Conservation (phyloP, 2,113 vertebrate species). For the Oenanthe melanoleuca region DNA sequence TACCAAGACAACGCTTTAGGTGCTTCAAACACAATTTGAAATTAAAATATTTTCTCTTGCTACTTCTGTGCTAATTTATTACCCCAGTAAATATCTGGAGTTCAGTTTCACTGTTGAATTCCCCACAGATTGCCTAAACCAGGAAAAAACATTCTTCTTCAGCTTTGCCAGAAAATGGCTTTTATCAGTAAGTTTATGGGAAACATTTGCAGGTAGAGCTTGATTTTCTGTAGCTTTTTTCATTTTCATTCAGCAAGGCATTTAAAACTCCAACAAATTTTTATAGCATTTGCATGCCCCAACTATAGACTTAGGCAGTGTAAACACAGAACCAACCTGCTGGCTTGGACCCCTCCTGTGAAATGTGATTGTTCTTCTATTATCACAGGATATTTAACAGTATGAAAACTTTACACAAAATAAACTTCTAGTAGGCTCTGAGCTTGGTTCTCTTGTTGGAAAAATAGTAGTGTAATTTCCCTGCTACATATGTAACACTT, state of each 20-base stretch:
- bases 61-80: neutral
- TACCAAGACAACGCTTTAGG: neutral
- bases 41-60: neutral
- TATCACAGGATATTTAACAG: neutral
- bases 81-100: neutral
- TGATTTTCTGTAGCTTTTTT: neutral
- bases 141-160: neutral
- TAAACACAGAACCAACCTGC: neutral
- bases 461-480: neutral
- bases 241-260: neutral
- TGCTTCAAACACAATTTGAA: neutral
- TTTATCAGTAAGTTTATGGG: neutral
- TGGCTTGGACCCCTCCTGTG: neutral
- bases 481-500: neutral
- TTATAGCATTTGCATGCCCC: neutral
- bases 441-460: neutral
- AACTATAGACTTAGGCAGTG: neutral
- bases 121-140: neutral
- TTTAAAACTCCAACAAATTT: neutral
- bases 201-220: neutral
- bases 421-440: neutral
- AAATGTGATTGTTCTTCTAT: neutral
- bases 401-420: neutral
- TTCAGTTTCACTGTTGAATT: neutral
- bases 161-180: neutral